Evolutionary conservation across 2,113 vertebrate species (phyloP), one percentile per base, ranked within the genome.

Genomic region (Holacanthus passer): DNA sequence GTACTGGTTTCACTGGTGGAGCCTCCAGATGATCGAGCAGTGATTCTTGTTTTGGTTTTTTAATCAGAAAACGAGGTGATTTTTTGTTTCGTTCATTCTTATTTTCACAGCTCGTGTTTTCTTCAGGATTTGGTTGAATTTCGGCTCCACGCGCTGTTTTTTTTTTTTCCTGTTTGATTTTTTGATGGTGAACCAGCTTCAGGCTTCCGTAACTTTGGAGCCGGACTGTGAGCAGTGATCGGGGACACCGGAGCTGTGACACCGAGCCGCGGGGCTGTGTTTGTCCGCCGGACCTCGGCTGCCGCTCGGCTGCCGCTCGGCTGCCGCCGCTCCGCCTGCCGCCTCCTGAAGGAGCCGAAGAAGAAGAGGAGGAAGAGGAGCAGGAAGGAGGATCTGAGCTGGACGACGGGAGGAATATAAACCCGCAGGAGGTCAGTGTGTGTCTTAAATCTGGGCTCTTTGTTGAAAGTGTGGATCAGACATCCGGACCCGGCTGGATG

Each of bases 401-500:
- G 71, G 20, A 13, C 16, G 32, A 29, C 59, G 48, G 12, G 19
- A 5, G 48, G 20, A 62, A 59, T 52, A n/a, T 59, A 79, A 58
- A 41, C 22, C 41, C 17, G 41, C 70, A 77, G 74, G 50, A 81
- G 78, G 89, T 92, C 70, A 90, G 91, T 89, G 35, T 62, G 17
- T 45, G 7, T 16, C 65, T 20, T 22, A 13, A 24, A 29, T 43
- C 14, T 7, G 1, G 35, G 2, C 45, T 29, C 32, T 37, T 37
- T 37, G 8, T 37, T 35, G 39, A 16, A 16, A 5, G 5, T 45
- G 43, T 45, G 43, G 13, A 3, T 24, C 1, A 8, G 35, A 37
- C 35, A 3, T 39, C n/a, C n/a, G n/a, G n/a, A n/a, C n/a, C n/a
- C n/a, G n/a, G n/a, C n/a, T n/a, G n/a, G n/a, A n/a, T n/a, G n/a